phyloP scores from a whole-genome alignment of 1,140 invertebrate genomes.

The Ceratina japonica region DNA sequence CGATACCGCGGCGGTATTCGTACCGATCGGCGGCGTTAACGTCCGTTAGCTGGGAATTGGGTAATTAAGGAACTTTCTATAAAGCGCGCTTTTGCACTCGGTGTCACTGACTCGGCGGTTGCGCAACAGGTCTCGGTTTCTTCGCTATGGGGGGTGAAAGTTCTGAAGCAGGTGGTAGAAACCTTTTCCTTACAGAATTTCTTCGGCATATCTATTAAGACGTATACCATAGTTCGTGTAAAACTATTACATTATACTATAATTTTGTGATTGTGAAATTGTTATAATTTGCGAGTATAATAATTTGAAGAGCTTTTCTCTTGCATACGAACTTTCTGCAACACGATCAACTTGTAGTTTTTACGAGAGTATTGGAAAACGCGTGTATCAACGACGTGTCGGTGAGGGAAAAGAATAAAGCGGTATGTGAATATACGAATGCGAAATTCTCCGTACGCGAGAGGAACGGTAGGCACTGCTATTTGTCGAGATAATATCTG shows the following conservation, averaged over 20 bases:
- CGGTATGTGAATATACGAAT: conserved; percentile 41
- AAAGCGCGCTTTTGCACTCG: not conserved
- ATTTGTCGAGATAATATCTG: conserved; percentile 69
- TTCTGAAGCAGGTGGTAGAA: too few species aligned
- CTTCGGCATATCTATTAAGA: too few species aligned
- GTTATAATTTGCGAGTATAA: too few species aligned
- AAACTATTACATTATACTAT: too few species aligned
- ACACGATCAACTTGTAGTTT: conserved; percentile 9
- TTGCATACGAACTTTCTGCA: not conserved
- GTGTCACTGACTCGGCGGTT: not conserved
- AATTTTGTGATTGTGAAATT: too few species aligned
- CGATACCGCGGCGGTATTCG: not conserved
- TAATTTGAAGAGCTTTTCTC: not conserved
- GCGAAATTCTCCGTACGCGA: conserved; percentile 47
- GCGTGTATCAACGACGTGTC: conserved; percentile 38
- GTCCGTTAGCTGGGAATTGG: not conserved
- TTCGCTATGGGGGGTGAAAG: too few species aligned
- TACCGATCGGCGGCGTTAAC: not conserved
- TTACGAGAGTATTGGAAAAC: conserved; percentile 30
- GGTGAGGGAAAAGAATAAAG: conserved; percentile 43
- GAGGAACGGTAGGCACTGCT: conserved; percentile 62
- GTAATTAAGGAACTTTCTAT: conserved; percentile 34
- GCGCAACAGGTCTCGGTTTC: not conserved
- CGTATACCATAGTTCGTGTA: too few species aligned
- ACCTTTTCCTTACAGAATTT: too few species aligned